A percentile compares a stretch with the other conserved stretches of the same genome.
phyloP scores from a whole-genome alignment of 1,140 invertebrate species.

The Cydia amplana region DNA sequence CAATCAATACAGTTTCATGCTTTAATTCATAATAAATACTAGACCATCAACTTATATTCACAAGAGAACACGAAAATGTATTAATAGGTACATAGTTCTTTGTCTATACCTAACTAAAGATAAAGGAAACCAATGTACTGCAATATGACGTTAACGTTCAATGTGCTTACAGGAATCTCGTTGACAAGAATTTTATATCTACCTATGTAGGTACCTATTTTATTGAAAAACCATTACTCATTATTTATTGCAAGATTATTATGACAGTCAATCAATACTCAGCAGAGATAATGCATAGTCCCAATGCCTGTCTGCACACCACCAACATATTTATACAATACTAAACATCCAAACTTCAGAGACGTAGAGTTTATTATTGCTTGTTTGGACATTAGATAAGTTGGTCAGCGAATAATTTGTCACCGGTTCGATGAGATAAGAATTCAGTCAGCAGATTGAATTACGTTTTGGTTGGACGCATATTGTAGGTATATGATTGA shows the following conservation, averaged over 20 bases:
- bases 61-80: neutral
- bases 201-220: neutral
- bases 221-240: neutral
- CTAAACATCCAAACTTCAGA: neutral
- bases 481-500: neutral
- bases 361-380: neutral
- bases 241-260: neutral
- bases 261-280: slow-evolving; percentile 12
- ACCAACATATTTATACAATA: neutral
- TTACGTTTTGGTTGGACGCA: slow-evolving; percentile 3
- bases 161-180: neutral
- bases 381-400: neutral
- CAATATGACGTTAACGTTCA: neutral
- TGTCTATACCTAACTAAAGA: neutral
- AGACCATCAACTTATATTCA: too few species aligned
- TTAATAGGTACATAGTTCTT: too few species aligned
- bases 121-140: neutral
- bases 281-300: neutral
- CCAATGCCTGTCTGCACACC: neutral
- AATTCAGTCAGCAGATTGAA: slow-evolving; percentile 6
- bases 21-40: too few species aligned
- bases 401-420: slow-evolving; percentile 6
- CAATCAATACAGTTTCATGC: too few species aligned
- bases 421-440: slow-evolving; percentile 13
- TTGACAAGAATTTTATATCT: neutral